Conservation (phyloP, 2,797 vertebrate species). For the Monodelphis domestica region DNA sequence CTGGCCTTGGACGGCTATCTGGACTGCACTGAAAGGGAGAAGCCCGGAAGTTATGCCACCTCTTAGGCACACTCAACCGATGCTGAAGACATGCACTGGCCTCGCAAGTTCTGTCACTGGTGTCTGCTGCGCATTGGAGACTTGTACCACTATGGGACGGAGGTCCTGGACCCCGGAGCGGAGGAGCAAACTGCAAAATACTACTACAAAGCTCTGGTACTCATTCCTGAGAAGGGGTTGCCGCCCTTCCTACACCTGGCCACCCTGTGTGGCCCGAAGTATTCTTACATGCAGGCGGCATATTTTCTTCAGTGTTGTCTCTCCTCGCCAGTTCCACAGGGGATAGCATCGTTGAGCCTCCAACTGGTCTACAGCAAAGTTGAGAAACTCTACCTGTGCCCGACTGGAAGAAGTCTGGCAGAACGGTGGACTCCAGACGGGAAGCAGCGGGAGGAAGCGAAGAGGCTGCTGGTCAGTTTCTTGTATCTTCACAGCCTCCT, state of each 20-base stretch:
- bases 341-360: constrained; percentile 49
- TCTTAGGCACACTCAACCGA: not conserved
- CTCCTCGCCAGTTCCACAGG: constrained; percentile 55
- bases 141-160: constrained; percentile 42
- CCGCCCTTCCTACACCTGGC: constrained; percentile 63
- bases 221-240: constrained; percentile 15
- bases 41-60: not conserved
- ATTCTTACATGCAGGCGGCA: not conserved
- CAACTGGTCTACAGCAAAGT: constrained; percentile 8
- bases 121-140: constrained; percentile 60
- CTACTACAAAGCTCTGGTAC: constrained; percentile 33
- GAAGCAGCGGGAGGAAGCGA: constrained; percentile 48
- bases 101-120: constrained; percentile 29
- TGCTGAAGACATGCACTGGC: constrained; percentile 39
- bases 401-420: constrained; percentile 34
- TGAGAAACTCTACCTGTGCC: not conserved
- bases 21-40: constrained; percentile 37
- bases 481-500: constrained; percentile 61
- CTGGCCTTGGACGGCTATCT: not conserved
- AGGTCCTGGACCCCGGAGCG: constrained; percentile 49
- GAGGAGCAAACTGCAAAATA: constrained; percentile 32
- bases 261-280: constrained; percentile 25
- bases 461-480: constrained; percentile 50
- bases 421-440: constrained; percentile 28
- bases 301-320: constrained; percentile 49